Evolutionary conservation across 2,113 vertebrate species (phyloP).

Genomic region (Ellobius talpinus): DNA sequence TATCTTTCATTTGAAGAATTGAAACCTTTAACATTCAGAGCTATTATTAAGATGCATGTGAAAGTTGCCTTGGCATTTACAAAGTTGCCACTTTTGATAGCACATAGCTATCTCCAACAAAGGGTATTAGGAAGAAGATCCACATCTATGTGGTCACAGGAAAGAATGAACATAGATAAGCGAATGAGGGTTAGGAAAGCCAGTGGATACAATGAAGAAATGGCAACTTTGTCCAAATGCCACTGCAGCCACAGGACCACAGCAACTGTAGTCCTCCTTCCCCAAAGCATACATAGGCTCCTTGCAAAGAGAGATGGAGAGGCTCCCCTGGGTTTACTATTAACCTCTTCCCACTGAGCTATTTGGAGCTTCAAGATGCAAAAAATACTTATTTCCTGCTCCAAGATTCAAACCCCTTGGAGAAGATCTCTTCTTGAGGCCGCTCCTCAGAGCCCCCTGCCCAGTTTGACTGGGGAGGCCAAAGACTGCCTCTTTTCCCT

Average conservation of each 20-base stretch:
- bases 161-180: background rate
- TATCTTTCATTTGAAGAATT: background rate
- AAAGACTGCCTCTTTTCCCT: background rate
- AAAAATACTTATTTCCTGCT: background rate
- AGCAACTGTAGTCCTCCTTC: too few species aligned
- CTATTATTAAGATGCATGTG: background rate
- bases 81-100: background rate
- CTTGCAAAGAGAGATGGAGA: background rate
- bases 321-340: background rate
- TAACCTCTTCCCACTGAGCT: background rate
- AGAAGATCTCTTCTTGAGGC: background rate
- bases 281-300: background rate
- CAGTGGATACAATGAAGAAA: background rate
- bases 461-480: too few species aligned
- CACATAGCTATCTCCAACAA: background rate
- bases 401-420: background rate
- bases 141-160: too few species aligned
- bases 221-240: background rate
- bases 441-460: background rate
- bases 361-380: background rate
- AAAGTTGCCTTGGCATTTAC: background rate
- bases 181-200: background rate
- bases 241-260: background rate
- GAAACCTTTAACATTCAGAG: background rate
- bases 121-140: background rate